Evolutionary conservation across 2,113 vertebrate species (phyloP).

Genomic region (Caretta caretta): DNA sequence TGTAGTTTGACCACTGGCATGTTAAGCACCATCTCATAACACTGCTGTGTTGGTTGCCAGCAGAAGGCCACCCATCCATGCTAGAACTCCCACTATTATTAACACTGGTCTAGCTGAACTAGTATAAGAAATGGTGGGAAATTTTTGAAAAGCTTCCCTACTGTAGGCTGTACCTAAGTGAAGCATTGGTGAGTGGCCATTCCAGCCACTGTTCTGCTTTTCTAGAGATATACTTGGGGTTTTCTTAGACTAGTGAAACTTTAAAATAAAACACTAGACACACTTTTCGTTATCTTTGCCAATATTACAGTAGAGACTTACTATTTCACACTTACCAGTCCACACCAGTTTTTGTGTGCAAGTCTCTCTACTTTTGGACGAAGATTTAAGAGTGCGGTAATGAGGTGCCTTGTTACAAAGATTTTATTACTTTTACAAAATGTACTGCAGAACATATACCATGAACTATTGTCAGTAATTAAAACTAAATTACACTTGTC

Average conservation of each 20-base stretch:
- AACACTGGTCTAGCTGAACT: rapidly evolving
- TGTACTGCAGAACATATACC: background rate
- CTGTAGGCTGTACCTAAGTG: background rate
- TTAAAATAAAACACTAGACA: background rate
- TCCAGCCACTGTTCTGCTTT: background rate
- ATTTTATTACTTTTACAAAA: background rate
- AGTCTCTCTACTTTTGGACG: background rate
- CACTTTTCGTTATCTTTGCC: background rate
- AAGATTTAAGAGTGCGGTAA: background rate
- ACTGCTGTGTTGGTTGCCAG: background rate
- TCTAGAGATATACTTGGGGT: rapidly evolving
- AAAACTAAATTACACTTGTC: background rate
- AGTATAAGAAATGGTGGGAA: background rate
- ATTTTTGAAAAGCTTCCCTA: background rate
- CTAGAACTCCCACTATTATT: rapidly evolving
- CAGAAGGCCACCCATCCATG: rapidly evolving
- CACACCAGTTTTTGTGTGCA: background rate
- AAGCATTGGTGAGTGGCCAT: rapidly evolving
- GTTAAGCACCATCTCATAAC: background rate
- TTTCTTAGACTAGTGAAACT: too few species aligned
- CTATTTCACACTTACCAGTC: constrained; percentile 35
- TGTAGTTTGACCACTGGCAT: background rate
- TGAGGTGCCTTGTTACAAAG: background rate
- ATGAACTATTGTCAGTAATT: background rate
- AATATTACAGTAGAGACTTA: background rate